Evolutionary conservation across 1,140 invertebrate genomes (phyloP).

Genomic region (Drosophila elegans): DNA sequence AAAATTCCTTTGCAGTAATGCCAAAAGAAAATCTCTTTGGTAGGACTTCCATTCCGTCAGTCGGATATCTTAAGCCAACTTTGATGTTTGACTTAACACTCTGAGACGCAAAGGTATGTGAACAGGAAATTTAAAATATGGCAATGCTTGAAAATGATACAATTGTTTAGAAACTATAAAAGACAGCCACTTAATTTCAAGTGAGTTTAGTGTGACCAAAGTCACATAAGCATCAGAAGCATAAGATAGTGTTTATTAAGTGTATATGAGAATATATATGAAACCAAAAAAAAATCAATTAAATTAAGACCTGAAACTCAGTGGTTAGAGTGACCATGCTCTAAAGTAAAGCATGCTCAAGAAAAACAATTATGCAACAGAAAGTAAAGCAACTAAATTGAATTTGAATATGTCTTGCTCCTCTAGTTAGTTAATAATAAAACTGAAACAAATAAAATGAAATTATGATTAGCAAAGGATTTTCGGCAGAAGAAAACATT

Average conservation of each 20-base stretch:
- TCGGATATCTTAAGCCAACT: constrained; percentile 31
- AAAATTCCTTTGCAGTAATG: constrained; percentile 27
- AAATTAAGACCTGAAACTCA: neutral
- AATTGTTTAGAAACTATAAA: neutral
- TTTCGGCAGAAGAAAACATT: neutral
- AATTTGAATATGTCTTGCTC: too few species aligned
- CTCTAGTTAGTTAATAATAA: too few species aligned
- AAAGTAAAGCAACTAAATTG: too few species aligned
- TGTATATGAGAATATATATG: too few species aligned
- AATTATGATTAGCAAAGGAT: neutral
- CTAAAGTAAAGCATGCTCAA: neutral
- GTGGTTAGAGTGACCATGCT: neutral
- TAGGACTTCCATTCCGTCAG: constrained; percentile 14
- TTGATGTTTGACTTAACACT: constrained; percentile 24
- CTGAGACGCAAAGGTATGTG: neutral
- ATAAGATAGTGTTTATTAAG: neutral
- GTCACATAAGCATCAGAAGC: neutral
- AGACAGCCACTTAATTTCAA: too few species aligned
- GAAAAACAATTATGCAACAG: too few species aligned
- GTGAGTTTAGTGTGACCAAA: neutral
- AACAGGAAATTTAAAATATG: constrained; percentile 2
- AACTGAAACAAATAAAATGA: too few species aligned
- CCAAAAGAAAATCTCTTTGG: constrained; percentile 10
- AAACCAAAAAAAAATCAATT: too few species aligned
- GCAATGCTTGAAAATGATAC: neutral